Percentiles rank a stretch among this genome's conserved stretches.
phyloP scores from a whole-genome alignment of 2,888 invertebrate species.

The Coenonympha glycerion region DNA sequence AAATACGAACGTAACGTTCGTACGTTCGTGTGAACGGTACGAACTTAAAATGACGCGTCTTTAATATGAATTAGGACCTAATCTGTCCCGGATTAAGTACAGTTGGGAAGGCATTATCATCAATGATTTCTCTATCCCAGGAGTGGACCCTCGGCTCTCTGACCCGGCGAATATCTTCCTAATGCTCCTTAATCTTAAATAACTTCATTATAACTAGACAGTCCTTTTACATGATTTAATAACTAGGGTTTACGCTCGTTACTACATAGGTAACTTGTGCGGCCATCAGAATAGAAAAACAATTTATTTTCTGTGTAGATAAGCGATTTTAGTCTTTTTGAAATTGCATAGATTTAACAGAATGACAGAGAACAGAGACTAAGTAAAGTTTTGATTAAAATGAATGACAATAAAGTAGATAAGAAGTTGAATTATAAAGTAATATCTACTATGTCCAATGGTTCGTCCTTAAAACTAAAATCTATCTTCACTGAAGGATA shows the following conservation, averaged over 20 bases:
- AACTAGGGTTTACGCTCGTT: background rate
- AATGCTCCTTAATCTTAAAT: conserved; percentile 57
- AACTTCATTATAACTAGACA: conserved; percentile 53
- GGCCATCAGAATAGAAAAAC: too few relatives aligned
- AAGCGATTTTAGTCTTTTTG: too few relatives aligned
- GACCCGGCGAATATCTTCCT: conserved; percentile 35
- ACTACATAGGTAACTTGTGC: background rate
- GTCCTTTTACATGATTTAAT: conserved; percentile 19
- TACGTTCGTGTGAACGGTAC: too few relatives aligned
- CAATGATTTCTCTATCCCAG: conserved; percentile 52
- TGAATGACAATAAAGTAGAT: too few relatives aligned
- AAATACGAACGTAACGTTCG: background rate
- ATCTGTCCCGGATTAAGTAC: conserved; percentile 53
- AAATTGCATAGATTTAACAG: too few relatives aligned
- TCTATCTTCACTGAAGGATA: too few relatives aligned
- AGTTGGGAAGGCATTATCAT: conserved; percentile 54
- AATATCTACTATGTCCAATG: too few relatives aligned
- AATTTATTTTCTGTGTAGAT: too few relatives aligned
- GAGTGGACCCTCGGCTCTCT: conserved; percentile 37
- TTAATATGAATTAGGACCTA: conserved; percentile 12
- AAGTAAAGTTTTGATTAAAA: too few relatives aligned
- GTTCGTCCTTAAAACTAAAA: too few relatives aligned
- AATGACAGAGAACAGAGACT: too few relatives aligned
- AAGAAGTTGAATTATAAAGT: too few relatives aligned
- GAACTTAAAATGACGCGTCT: background rate